Percentiles rank a stretch among this genome's conserved stretches.
These are phyloP conservation scores for Podarcis siculus DNA, from an alignment of 2,797 vertebrate species.

Conservation along the genomic window DNA sequence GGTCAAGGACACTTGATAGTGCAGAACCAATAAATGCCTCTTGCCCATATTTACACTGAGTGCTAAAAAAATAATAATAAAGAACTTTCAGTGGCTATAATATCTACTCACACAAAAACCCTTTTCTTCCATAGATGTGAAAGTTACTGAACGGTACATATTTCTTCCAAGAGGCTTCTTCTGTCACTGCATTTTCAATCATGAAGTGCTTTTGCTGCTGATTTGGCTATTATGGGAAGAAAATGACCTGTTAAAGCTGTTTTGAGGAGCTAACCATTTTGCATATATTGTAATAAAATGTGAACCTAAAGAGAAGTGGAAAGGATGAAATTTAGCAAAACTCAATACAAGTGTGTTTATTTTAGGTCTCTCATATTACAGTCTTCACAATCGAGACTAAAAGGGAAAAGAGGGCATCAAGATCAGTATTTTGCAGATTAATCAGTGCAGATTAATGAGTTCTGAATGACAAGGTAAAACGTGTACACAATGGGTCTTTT, in stretches of 20 bases:
- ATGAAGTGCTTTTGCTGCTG: slow-evolving; percentile 68
- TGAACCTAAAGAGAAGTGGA: slow-evolving; percentile 65
- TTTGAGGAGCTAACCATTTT: slow-evolving; percentile 73
- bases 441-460: slow-evolving; percentile 31
- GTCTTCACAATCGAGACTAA: slow-evolving; percentile 65
- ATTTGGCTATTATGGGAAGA: slow-evolving; percentile 71
- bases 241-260: slow-evolving; percentile 74
- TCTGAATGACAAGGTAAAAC: slow-evolving; percentile 58
- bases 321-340: slow-evolving; percentile 73
- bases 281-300: slow-evolving; percentile 69
- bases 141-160: slow-evolving; percentile 61
- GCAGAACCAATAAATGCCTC: slow-evolving; percentile 43
- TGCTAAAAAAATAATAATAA: not conserved
- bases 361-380: slow-evolving; percentile 61
- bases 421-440: slow-evolving; percentile 53
- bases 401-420: slow-evolving; percentile 55
- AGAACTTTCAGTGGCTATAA: slow-evolving; percentile 58
- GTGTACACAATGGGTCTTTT: not conserved
- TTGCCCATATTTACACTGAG: slow-evolving; percentile 50
- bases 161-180: slow-evolving; percentile 63
- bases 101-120: slow-evolving; percentile 65
- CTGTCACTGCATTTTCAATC: slow-evolving; percentile 64
- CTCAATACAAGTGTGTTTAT: slow-evolving; percentile 61
- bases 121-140: slow-evolving; percentile 40
- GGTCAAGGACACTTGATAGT: slow-evolving; percentile 64